Evolutionary conservation across 2,797 vertebrate species (phyloP).

Genomic region (Diplodus sargus): DNA sequence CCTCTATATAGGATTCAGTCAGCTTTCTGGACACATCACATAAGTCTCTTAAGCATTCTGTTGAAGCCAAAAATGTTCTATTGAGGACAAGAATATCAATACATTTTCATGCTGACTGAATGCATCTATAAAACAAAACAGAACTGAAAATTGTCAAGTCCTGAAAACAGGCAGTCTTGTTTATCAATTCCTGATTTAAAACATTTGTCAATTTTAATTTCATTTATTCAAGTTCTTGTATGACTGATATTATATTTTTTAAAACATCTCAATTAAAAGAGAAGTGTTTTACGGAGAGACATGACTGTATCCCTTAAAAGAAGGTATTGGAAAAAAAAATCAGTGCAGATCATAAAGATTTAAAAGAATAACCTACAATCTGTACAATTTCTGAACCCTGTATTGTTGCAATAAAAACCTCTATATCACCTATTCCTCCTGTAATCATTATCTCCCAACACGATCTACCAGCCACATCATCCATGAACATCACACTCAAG

Average conservation of each 20-base stretch:
- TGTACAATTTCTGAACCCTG: background rate
- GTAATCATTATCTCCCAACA: slow-evolving; percentile 40
- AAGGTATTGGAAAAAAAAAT: background rate
- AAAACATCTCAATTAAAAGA: background rate
- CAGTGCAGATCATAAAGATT: background rate
- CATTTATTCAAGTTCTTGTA: background rate
- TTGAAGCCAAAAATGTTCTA: background rate
- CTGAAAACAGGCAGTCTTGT: background rate
- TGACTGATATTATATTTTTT: background rate
- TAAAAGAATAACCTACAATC: background rate
- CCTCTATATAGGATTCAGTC: background rate
- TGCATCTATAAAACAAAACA: background rate
- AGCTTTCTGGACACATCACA: background rate
- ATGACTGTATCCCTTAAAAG: background rate
- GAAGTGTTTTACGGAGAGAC: background rate
- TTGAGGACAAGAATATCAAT: background rate
- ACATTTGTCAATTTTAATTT: background rate
- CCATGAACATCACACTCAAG: slow-evolving; percentile 64
- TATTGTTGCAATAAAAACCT: slow-evolving; percentile 17
- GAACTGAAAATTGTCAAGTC: background rate
- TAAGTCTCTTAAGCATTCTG: background rate
- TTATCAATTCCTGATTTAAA: background rate
- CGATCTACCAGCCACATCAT: slow-evolving; percentile 58
- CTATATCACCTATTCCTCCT: slow-evolving; percentile 11
- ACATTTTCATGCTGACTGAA: background rate